Evolutionary conservation across 2,797 vertebrate species (phyloP).

Genomic region (Neoniphon sammara): DNA sequence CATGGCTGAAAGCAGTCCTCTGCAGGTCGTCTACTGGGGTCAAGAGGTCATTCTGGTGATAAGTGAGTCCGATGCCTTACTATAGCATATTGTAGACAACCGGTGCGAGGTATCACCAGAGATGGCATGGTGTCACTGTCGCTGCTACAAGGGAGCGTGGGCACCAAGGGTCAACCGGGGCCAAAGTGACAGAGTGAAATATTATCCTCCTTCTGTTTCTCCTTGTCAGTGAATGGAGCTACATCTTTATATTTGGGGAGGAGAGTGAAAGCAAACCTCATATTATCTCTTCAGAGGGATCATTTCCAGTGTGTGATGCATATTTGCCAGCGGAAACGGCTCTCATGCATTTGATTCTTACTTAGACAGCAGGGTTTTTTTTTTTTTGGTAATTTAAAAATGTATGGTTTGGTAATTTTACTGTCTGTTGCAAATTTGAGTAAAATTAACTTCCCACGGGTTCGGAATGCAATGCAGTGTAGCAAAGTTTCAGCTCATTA

Average conservation of each 20-base stretch:
- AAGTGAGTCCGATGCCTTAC: conserved; percentile 19
- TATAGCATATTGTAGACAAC: not conserved
- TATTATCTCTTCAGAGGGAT: not conserved
- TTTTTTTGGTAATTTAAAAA: not conserved
- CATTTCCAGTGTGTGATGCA: not conserved
- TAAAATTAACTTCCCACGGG: not conserved
- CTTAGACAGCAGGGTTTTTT: too few relatives aligned
- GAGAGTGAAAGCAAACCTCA: not conserved
- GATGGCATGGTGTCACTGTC: not conserved
- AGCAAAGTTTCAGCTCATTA: too few relatives aligned
- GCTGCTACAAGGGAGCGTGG: not conserved
- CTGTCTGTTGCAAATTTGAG: not conserved
- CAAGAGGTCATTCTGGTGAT: conserved; percentile 35
- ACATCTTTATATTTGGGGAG: not conserved
- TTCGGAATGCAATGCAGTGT: too few relatives aligned
- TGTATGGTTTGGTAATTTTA: not conserved
- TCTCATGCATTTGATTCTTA: too few relatives aligned
- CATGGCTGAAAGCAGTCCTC: conserved; percentile 43
- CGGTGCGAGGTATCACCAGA: not conserved
- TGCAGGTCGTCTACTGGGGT: conserved; percentile 25
- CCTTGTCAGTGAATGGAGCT: not conserved
- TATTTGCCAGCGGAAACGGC: too few relatives aligned
- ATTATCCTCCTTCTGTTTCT: not conserved
- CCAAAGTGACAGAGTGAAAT: conserved; percentile 11
- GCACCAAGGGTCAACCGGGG: conserved; percentile 18